A percentile compares a stretch with the other conserved stretches of the same genome.
These are phyloP conservation scores for Aphis craccivora DNA, from an alignment of 1,140 invertebrate species.

Conservation along the genomic window DNA sequence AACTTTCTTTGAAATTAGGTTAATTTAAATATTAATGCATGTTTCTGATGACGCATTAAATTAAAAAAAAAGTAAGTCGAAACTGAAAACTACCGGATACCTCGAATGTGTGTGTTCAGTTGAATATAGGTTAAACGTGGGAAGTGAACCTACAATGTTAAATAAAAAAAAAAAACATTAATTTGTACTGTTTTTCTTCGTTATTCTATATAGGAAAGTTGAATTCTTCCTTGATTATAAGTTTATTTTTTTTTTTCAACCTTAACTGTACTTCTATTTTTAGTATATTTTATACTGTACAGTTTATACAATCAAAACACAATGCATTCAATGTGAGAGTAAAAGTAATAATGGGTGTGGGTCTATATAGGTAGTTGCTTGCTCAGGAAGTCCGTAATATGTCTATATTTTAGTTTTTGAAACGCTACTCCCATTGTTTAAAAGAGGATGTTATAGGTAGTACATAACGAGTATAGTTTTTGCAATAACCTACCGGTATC, in stretches of 20 bases:
- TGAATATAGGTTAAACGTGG: conserved; percentile 50
- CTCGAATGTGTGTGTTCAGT: background rate
- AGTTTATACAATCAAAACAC: conserved; percentile 4
- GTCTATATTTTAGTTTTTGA: conserved; percentile 26
- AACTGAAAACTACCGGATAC: background rate
- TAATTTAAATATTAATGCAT: background rate
- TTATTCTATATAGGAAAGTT: background rate
- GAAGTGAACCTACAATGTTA: background rate
- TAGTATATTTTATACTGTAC: background rate
- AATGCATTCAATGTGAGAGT: conserved; percentile 19
- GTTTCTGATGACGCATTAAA: background rate
- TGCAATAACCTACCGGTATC: background rate
- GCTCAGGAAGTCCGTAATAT: conserved; percentile 46
- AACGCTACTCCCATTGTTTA: conserved; percentile 49
- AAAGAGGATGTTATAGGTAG: conserved; percentile 48
- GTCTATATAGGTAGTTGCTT: background rate
- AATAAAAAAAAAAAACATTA: conserved; percentile 11
- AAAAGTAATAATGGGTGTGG: conserved; percentile 41
- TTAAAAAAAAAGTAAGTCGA: background rate
- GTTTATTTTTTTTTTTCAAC: background rate
- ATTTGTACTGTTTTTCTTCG: background rate
- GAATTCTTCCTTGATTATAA: background rate
- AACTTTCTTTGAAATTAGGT: background rate
- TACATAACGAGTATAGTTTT: background rate
- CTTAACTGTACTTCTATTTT: background rate